A percentile compares a stretch with the other conserved stretches of the same genome.
Conservation (phyloP, 2,797 vertebrate genomes). For the Rhinogobio ventralis region DNA sequence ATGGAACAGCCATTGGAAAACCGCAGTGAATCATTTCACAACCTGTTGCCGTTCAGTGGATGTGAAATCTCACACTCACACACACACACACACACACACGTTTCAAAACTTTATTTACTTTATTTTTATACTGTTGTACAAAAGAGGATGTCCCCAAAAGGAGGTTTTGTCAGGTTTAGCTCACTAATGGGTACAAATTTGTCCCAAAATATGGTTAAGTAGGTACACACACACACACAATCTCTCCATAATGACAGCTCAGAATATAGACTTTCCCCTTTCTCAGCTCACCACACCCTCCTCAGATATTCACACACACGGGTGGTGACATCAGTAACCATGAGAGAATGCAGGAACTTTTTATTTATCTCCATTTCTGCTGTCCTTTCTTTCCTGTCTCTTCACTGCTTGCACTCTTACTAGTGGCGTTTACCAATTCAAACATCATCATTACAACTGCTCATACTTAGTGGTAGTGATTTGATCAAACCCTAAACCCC, state of each 20-base stretch:
- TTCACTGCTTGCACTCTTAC: background rate
- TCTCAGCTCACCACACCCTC: slow-evolving; percentile 53
- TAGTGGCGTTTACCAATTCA: background rate
- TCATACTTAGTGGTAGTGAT: background rate
- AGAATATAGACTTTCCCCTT: slow-evolving; percentile 54
- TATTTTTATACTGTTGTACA: background rate
- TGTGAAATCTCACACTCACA: background rate
- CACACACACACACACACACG: background rate
- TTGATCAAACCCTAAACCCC: background rate
- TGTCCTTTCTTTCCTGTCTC: background rate
- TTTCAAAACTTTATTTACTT: background rate
- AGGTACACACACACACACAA: background rate
- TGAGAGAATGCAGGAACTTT: background rate
- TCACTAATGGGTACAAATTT: background rate
- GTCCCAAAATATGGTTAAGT: background rate
- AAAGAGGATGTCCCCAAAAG: background rate
- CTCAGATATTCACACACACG: slow-evolving; percentile 43
- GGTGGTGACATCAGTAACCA: slow-evolving; percentile 16
- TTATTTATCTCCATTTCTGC: background rate
- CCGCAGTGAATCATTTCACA: background rate
- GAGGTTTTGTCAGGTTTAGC: background rate
- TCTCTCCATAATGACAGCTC: slow-evolving; percentile 14
- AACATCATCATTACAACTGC: background rate
- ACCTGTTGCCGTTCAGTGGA: background rate
- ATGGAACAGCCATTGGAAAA: background rate